These are phyloP conservation scores for Drosophila incognita DNA, from an alignment of 2,888 invertebrate species.

Conservation along the genomic window DNA sequence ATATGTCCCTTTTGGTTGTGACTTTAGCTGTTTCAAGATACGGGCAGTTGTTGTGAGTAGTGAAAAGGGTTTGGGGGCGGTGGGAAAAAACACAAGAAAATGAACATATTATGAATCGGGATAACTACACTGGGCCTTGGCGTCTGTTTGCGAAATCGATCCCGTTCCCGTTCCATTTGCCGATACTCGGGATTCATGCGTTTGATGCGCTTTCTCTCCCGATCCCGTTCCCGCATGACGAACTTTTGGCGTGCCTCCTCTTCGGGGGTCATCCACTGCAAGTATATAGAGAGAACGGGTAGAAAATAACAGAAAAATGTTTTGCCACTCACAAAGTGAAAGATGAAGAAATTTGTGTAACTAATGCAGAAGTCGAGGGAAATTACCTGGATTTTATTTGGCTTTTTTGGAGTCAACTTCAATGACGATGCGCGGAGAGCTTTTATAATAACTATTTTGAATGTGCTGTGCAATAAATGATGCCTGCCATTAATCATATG, in stretches of 20 bases:
- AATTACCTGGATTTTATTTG: background rate
- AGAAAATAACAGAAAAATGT: slow-evolving; percentile 38
- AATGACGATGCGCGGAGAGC: slow-evolving; percentile 37
- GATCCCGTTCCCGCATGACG: slow-evolving; percentile 79
- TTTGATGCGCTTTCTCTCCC: slow-evolving; percentile 77
- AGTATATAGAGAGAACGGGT: slow-evolving; percentile 55
- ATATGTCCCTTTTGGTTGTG: background rate
- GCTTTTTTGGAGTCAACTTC: slow-evolving; percentile 35
- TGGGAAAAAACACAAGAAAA: slow-evolving; percentile 19
- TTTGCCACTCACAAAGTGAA: slow-evolving; percentile 11
- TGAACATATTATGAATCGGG: slow-evolving; percentile 38
- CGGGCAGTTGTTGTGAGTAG: slow-evolving; percentile 10
- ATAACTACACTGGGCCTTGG: slow-evolving; percentile 80
- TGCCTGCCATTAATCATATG: background rate
- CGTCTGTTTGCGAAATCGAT: slow-evolving; percentile 81
- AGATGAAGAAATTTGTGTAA: background rate
- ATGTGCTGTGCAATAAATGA: background rate
- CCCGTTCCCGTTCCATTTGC: slow-evolving; percentile 78
- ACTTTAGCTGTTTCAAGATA: slow-evolving; percentile 19
- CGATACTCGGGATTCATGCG: slow-evolving; percentile 81
- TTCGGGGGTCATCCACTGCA: slow-evolving; percentile 80
- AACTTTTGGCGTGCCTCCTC: slow-evolving; percentile 80
- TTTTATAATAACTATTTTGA: background rate
- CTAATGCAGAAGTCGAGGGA: background rate
- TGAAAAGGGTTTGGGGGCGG: background rate